Conservation (phyloP, 2,797 vertebrate species). For the Epinephelus malabaricus region DNA sequence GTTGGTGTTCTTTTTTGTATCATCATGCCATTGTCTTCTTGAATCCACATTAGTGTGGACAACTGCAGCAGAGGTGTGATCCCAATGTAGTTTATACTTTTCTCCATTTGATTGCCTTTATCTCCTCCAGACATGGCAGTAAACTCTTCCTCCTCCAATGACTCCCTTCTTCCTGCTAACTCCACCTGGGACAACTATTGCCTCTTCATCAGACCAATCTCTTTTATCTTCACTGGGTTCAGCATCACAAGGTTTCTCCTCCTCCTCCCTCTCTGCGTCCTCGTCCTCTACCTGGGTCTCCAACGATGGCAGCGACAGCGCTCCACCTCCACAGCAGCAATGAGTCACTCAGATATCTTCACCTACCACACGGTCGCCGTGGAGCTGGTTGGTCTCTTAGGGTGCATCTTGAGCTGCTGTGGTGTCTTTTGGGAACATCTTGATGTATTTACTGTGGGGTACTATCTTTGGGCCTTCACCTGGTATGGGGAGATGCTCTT, state of each 20-base stretch:
- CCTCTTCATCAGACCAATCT: rapidly evolving
- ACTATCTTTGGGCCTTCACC: rapidly evolving
- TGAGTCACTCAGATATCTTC: conserved; percentile 31
- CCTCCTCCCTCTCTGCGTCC: conserved; percentile 20
- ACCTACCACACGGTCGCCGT: conserved; percentile 36
- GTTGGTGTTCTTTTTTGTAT: too few species aligned
- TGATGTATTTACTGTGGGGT: rapidly evolving
- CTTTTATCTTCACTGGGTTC: neutral
- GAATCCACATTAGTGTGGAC: too few species aligned
- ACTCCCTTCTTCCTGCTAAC: neutral
- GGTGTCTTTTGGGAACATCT: rapidly evolving
- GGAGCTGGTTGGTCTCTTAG: neutral
- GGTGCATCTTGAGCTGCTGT: rapidly evolving
- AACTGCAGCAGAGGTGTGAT: too few species aligned
- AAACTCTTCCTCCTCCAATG: neutral
- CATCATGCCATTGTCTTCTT: too few species aligned
- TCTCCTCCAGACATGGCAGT: conserved; percentile 14
- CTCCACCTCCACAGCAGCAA: neutral
- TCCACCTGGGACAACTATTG: rapidly evolving
- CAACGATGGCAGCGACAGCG: conserved; percentile 1
- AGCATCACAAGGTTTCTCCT: neutral
- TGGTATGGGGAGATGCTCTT: conserved; percentile 17
- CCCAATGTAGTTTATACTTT: too few species aligned
- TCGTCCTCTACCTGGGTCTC: conserved; percentile 26
- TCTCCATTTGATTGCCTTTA: neutral